A percentile compares a stretch with the other conserved stretches of the same genome.
Conservation (phyloP, 2,888 invertebrate genomes). For the Toxonevra muliebris region DNA sequence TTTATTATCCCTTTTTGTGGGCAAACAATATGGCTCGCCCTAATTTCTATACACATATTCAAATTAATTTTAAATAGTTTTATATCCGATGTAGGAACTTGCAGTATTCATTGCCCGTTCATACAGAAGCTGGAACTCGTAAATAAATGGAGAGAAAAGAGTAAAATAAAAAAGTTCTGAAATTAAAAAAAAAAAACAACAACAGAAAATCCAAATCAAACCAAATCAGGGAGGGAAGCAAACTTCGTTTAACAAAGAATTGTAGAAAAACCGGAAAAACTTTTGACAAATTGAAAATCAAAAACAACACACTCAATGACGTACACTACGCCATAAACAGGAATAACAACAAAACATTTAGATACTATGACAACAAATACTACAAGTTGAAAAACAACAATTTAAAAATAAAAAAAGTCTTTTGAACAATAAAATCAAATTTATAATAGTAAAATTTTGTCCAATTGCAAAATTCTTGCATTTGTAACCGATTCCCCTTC, state of each 20-base stretch:
- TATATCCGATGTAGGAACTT: too few species aligned
- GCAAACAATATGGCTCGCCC: too few species aligned
- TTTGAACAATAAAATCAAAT: neutral
- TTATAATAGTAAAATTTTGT: too few species aligned
- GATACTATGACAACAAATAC: conserved; percentile 9
- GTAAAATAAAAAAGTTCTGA: neutral
- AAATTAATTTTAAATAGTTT: too few species aligned
- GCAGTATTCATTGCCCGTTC: too few species aligned
- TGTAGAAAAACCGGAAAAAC: conserved; percentile 15
- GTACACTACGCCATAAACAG: neutral
- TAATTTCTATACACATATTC: too few species aligned
- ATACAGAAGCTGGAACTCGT: too few species aligned
- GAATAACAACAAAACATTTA: too few species aligned
- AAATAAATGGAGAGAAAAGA: too few species aligned
- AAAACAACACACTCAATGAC: conserved; percentile 18
- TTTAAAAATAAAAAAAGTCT: conserved; percentile 5
- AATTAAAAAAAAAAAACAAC: neutral
- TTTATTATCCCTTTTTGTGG: too few species aligned
- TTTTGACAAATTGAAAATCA: conserved; percentile 30
- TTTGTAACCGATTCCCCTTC: too few species aligned
- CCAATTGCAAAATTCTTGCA: too few species aligned
- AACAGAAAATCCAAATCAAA: neutral
- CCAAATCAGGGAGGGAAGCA: conserved; percentile 5
- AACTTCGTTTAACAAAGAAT: conserved; percentile 20
- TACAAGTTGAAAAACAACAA: neutral